phyloP scores from a whole-genome alignment of 2,797 vertebrate species.

The Rhinichthys osculus region DNA sequence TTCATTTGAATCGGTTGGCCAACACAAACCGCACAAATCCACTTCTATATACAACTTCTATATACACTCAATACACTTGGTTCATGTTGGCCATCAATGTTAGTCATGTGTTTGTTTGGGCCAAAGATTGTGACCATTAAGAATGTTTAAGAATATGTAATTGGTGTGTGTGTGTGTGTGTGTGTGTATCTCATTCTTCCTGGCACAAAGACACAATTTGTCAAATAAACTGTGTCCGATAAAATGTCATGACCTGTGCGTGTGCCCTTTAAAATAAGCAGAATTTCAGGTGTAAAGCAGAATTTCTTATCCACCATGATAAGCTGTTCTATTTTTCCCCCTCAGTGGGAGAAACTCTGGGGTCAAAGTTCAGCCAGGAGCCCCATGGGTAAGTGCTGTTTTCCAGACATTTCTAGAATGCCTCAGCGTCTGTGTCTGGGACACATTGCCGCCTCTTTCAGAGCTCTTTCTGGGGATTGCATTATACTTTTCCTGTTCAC shows the following conservation, averaged over 20 bases:
- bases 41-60: not conserved
- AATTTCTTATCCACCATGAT: constrained; percentile 39
- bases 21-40: not conserved
- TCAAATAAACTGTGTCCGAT: not conserved
- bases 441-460: constrained; percentile 5
- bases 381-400: not conserved
- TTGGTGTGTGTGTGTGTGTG: too few relatives aligned
- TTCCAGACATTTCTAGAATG: constrained; percentile 48
- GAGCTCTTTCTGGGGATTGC: constrained; percentile 23
- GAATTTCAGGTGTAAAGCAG: constrained; percentile 2
- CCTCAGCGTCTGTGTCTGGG: constrained; percentile 29
- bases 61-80: not conserved
- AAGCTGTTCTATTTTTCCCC: constrained; percentile 35
- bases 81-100: not conserved
- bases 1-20: not conserved
- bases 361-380: constrained; percentile 31
- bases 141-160: too few relatives aligned
- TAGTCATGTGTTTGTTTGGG: not conserved
- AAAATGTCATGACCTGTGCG: not conserved
- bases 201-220: constrained; percentile 13
- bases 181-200: not conserved
- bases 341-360: not conserved
- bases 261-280: not conserved
- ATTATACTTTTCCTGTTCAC: not conserved
- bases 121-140: too few relatives aligned